Evolutionary conservation across 2,888 invertebrate species (phyloP).

Genomic region (Drosophila histrio): DNA sequence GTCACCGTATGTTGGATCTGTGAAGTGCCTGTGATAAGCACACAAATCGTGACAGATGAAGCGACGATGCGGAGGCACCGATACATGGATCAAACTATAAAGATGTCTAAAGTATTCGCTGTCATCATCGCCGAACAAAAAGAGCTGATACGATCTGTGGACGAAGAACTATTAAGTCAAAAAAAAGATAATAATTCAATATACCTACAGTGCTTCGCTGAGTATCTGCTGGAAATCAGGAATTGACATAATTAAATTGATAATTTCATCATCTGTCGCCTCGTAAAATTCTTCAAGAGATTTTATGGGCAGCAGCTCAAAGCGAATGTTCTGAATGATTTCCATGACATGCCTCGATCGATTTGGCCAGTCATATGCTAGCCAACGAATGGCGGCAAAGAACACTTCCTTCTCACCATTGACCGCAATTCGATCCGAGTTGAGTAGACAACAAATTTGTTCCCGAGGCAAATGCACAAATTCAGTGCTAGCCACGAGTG

Average conservation of each 20-base stretch:
- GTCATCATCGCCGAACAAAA: slow-evolving; percentile 16
- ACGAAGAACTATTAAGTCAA: not conserved
- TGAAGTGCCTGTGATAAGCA: slow-evolving; percentile 31
- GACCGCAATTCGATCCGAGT: slow-evolving; percentile 32
- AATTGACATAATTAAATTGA: slow-evolving; percentile 13
- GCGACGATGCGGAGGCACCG: not conserved
- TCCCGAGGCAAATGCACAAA: slow-evolving; percentile 24
- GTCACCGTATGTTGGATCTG: not conserved
- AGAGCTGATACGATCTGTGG: slow-evolving; percentile 6
- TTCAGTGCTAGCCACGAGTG: slow-evolving; percentile 37
- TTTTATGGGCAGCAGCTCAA: slow-evolving; percentile 13
- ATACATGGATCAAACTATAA: slow-evolving; percentile 8
- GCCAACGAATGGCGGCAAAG: slow-evolving; percentile 53
- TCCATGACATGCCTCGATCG: slow-evolving; percentile 1
- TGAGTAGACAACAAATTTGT: slow-evolving; percentile 21
- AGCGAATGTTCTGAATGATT: slow-evolving; percentile 27
- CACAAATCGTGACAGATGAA: slow-evolving; percentile 43
- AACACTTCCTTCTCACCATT: slow-evolving; percentile 52
- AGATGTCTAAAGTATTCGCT: slow-evolving; percentile 5
- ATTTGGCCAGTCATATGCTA: slow-evolving; percentile 39
- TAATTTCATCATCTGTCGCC: not conserved
- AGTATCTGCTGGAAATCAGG: slow-evolving; percentile 7
- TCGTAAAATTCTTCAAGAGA: slow-evolving; percentile 5
- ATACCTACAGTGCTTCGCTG: slow-evolving; percentile 2
- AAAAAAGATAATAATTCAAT: not conserved